These are phyloP conservation scores for Stomorhina lunata DNA, from an alignment of 2,888 invertebrate species.

Conservation along the genomic window DNA sequence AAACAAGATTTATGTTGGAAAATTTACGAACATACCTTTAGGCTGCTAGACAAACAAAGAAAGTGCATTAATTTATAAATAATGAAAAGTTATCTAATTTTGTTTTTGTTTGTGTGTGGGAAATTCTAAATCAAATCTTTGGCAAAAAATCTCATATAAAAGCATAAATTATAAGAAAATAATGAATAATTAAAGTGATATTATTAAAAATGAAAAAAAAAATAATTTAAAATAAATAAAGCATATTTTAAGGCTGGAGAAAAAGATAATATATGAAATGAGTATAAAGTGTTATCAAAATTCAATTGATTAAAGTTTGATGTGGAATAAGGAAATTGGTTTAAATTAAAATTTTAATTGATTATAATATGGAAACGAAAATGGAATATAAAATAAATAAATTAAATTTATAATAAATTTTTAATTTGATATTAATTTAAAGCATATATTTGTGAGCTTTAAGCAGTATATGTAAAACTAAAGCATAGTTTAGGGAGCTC, in stretches of 20 bases:
- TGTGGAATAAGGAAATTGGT: no score
- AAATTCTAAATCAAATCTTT: not conserved
- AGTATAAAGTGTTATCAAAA: not conserved
- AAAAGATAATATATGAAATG: not conserved
- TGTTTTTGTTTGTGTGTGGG: not conserved
- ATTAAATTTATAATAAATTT: no score
- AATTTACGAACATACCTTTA: slow-evolving; percentile 10
- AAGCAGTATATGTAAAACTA: no score
- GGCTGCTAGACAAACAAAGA: slow-evolving; percentile 4
- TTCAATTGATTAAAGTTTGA: not conserved
- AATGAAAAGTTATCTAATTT: not conserved
- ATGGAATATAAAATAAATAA: no score
- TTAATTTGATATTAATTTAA: no score
- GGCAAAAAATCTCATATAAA: slow-evolving; percentile 19
- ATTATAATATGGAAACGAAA: no score
- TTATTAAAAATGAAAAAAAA: not conserved
- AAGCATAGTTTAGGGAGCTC: no score
- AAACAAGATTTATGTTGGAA: slow-evolving; percentile 20
- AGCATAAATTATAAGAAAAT: not conserved
- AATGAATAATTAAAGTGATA: not conserved
- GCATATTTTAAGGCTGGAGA: not conserved
- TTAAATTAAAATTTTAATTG: no score
- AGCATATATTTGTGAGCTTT: no score
- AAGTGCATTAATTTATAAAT: not conserved
- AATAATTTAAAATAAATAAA: not conserved